A percentile compares a stretch with the other conserved stretches of the same genome.
These are phyloP conservation scores for Notocelia uddmanniana DNA, from an alignment of 2,888 invertebrate genomes.

Conservation along the genomic window DNA sequence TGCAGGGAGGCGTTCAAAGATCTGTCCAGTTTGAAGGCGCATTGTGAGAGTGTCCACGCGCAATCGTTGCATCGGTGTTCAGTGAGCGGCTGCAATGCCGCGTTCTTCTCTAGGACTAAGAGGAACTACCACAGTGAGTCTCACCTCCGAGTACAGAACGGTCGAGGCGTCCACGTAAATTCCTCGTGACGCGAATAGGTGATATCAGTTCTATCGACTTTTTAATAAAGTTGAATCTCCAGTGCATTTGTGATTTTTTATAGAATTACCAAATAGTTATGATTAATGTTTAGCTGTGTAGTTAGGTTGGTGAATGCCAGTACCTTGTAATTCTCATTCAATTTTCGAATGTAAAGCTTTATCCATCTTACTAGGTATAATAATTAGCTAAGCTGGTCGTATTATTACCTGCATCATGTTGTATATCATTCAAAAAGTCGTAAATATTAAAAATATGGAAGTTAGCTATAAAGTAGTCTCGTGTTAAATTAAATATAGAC, in stretches of 20 bases:
- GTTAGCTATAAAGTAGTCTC: conserved; percentile 49
- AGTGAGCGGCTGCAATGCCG: conserved; percentile 91
- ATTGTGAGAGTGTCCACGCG: conserved; percentile 89
- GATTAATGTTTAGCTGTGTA: conserved; percentile 52
- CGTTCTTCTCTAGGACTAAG: conserved; percentile 92
- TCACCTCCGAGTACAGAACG: conserved; percentile 81
- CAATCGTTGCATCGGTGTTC: conserved; percentile 91
- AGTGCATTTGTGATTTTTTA: conserved; percentile 79
- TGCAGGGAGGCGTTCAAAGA: conserved; percentile 89
- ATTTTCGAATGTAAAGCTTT: conserved; percentile 43
- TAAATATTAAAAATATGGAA: conserved; percentile 47
- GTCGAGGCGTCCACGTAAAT: conserved; percentile 63
- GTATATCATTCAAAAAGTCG: conserved; percentile 25
- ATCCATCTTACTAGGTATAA: conserved; percentile 22
- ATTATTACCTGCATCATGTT: conserved; percentile 22
- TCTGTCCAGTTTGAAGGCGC: conserved; percentile 88
- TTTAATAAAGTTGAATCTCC: conserved; percentile 56
- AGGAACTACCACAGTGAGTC: conserved; percentile 92
- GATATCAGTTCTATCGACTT: conserved; percentile 46
- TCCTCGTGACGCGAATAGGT: conserved; percentile 70
- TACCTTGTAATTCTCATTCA: conserved; percentile 63
- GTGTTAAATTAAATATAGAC: conserved; percentile 61
- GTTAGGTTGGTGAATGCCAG: conserved; percentile 58
- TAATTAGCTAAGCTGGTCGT: conserved; percentile 31
- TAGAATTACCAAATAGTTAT: conserved; percentile 72